Base-by-base conservation (phyloP, 2,797 vertebrate species). In the Brachyrhaphis roseni region DNA sequence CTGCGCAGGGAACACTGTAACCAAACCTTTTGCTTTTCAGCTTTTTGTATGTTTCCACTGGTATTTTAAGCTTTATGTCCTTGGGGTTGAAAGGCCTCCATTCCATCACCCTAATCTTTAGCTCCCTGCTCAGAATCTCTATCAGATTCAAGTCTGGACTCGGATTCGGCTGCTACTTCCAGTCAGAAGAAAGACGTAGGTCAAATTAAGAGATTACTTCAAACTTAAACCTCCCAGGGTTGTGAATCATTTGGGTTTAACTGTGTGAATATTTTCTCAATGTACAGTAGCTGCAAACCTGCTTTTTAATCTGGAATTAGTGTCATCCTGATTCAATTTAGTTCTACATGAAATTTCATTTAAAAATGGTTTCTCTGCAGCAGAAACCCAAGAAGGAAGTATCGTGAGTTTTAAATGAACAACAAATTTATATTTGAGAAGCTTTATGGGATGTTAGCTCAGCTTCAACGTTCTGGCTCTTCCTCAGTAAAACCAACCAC, bases 51-150 rank as follows among this genome's bases (percentile, higher is more conserved):
- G 57, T 62, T 62, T 62, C 15, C 57, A 34, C 28, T 34, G 57
- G 57, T 18, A 34, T 18, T 18, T 62, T 34, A 20, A 64, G 34
- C 34, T 64, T 64, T 20, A 36, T 1, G 34, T 20, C 34, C 34
- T 36, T 36, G 34, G 34, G 34, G 62, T 64, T 36, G 31, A 64
- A 64, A 64, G 62, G 34, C 34, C 16, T 20, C 62, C 18, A 36
- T 64, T 31, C 62, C 62, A 64, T 64, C 34, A 64, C 34, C 62
- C 62, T 64, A 64, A 64, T 64, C 31, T 64, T 64, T 64, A 64
- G 16, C 62, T 64, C 34, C 16, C 62, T 36, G 16, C 62, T 8
- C 31, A 62, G 34, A 64, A 36, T 36, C 34, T 64, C 31, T 11
- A 62, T 18, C 59, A 62, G 59, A 62, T 34, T 62, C 28, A 62